Conservation (phyloP, 2,797 vertebrate genomes). For the Labeo calbasu region DNA sequence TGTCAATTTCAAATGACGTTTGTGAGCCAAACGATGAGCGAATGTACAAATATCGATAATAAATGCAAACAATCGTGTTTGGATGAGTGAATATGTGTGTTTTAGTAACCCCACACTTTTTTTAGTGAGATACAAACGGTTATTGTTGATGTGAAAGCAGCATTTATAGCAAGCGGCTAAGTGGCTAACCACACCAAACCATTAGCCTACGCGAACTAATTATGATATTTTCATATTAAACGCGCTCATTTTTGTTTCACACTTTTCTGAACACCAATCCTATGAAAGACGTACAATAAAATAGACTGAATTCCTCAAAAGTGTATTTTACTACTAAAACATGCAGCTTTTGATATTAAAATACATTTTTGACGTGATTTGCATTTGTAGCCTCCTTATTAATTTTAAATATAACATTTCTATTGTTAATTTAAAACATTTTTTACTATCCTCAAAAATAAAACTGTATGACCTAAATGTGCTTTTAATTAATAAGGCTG, state of each 20-base stretch:
- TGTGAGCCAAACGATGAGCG: background rate
- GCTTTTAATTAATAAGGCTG: background rate
- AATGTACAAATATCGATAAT: background rate
- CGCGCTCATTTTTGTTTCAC: background rate
- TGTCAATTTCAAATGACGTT: constrained; percentile 31
- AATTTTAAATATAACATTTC: background rate
- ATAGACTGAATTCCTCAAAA: background rate
- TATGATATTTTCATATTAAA: background rate
- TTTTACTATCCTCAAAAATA: background rate
- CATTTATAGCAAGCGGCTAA: constrained; percentile 20
- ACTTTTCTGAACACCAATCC: background rate
- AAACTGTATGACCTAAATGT: background rate
- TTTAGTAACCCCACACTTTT: background rate
- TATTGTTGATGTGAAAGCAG: background rate
- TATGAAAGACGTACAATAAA: background rate
- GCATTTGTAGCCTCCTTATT: no score
- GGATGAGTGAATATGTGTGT: background rate
- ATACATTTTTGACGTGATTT: background rate
- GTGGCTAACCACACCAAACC: constrained; percentile 34
- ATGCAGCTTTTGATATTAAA: background rate
- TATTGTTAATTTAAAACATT: background rate
- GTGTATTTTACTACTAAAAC: background rate
- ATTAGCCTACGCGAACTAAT: constrained; percentile 2
- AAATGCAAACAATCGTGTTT: background rate
- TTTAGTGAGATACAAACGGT: background rate